Conservation (phyloP, 2,113 vertebrate species). For the Jacana jacana region DNA sequence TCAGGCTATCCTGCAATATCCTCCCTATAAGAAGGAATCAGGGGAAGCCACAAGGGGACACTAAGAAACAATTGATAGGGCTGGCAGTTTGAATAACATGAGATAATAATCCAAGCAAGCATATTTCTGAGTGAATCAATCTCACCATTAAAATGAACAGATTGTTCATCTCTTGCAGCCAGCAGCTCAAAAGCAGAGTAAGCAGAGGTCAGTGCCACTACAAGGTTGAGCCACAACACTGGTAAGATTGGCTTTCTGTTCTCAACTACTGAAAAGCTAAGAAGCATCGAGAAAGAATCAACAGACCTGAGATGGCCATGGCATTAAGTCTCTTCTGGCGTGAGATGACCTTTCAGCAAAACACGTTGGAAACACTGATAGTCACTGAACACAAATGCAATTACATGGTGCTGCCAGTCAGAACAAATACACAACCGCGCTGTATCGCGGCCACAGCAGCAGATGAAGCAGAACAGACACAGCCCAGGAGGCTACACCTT, state of each 20-base stretch:
- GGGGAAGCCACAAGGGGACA: background rate
- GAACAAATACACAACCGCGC: background rate
- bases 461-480: conserved; percentile 4
- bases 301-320: background rate
- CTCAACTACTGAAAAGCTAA: background rate
- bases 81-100: background rate
- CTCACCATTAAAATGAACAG: background rate
- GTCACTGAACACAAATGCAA: conserved; percentile 63
- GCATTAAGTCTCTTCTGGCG: conserved; percentile 32
- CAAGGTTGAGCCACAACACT: background rate
- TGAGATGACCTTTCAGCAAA: conserved; percentile 56
- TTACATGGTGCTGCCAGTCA: conserved; percentile 61
- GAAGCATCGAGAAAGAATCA: background rate
- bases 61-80: background rate
- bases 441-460: background rate
- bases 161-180: background rate
- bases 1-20: too few species aligned
- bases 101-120: background rate
- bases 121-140: background rate
- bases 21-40: background rate
- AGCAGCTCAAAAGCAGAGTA: background rate
- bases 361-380: background rate
- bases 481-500: background rate
- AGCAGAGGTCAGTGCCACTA: background rate
- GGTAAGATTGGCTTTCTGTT: background rate